Evolutionary conservation across 2,113 vertebrate species (phyloP), one percentile per base, ranked within the genome.

Genomic region (Corydoras sp.): DNA sequence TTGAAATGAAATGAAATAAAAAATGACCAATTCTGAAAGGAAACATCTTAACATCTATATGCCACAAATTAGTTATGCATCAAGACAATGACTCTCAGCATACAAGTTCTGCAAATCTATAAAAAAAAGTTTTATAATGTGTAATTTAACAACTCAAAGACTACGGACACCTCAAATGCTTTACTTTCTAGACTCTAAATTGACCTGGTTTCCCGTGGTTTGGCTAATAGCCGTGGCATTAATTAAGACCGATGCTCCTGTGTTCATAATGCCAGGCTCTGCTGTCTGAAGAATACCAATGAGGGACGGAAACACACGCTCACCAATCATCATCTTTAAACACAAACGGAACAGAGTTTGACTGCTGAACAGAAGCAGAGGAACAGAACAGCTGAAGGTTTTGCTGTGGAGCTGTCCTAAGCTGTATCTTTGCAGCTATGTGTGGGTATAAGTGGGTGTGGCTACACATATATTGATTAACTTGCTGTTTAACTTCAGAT

Each of bases 221-320:
- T 99, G 98, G 82, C 96, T 99, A 74, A 99, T 97, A 58, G 96
- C 96, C 96, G 96, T 98, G 0, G 96, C 96, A 24, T 24, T 24
- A 24, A 24, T 24, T 24, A 24, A 24, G 18, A 24, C 18, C 18
- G 2, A 24, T 4, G 96, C 96, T 84, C 96, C 85, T 99, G 98
- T 76, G 94, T 91, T 82, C 18, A 24, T 24, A 24, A 95, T 99
- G 76, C 96, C 93, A 84, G 98, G 98, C 83, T 98, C 96, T 53
- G 97, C 94, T 0, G 94, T 95, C 86, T 99, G 97, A 81, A 99
- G 89, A 81, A 99, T 99, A 75, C 74, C 91, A 85, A 99, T 99
- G 71, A 99, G 92, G 77, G 93, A 93, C 77, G 95, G 93, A 74
- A 99, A 92, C 84, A 99, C 92, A 71, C 90, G 91, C 73, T 93